These are phyloP conservation scores for Tiliacea citrago DNA, from an alignment of 2,888 invertebrate genomes.

Conservation along the genomic window DNA sequence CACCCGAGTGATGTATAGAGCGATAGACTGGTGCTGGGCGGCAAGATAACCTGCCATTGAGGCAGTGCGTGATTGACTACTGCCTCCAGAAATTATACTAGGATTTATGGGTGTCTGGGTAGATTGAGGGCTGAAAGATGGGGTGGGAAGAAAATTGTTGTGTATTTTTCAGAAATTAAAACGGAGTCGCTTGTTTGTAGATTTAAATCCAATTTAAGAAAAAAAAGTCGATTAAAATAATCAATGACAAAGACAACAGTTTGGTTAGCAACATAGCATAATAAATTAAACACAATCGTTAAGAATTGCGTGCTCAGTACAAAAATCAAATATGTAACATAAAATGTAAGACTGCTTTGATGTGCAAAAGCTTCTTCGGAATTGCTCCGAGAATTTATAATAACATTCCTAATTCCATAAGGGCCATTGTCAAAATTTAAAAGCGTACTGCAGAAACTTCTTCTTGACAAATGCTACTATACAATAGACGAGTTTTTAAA, in stretches of 20 bases:
- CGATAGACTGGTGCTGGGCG: constrained; percentile 66
- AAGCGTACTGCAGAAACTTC: too few species aligned
- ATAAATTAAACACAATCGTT: background rate
- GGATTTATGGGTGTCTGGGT: constrained; percentile 47
- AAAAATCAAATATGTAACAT: too few species aligned
- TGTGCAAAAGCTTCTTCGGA: too few species aligned
- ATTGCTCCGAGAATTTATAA: too few species aligned
- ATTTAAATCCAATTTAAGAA: background rate
- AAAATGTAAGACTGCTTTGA: too few species aligned
- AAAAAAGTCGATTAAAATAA: background rate
- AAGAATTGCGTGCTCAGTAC: too few species aligned
- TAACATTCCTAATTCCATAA: too few species aligned
- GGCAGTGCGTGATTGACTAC: constrained; percentile 64
- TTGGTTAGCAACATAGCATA: background rate
- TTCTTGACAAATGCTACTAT: too few species aligned
- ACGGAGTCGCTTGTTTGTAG: background rate
- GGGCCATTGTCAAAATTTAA: too few species aligned
- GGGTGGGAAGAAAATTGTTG: background rate
- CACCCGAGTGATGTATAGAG: constrained; percentile 71
- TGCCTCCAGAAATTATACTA: constrained; percentile 66
- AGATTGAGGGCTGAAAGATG: constrained; percentile 24
- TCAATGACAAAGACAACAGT: background rate
- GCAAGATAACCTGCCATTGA: constrained; percentile 74
- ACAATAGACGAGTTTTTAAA: too few species aligned
- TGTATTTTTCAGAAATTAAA: background rate